Conservation (phyloP, 2,888 invertebrate species). For the Sylvicola fuscatus region DNA sequence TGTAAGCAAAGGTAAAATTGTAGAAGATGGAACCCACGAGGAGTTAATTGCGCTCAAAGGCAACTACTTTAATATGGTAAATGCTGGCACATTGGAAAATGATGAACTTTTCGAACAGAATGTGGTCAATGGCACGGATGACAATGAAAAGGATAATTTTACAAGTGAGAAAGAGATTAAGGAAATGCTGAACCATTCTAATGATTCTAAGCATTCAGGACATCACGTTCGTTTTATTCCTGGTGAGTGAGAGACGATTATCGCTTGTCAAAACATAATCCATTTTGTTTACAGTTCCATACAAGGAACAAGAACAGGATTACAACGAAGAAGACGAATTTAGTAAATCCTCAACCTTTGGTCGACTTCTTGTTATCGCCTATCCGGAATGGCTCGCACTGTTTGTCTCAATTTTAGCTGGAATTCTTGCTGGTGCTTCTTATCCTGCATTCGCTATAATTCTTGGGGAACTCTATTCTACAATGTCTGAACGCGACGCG, state of each 20-base stretch:
- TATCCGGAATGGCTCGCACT: conserved; percentile 47
- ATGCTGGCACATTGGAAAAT: conserved; percentile 17
- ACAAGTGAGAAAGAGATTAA: too few relatives aligned
- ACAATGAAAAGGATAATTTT: neutral
- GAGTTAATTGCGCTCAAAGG: conserved; percentile 42
- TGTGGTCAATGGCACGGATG: neutral
- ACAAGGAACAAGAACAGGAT: conserved; percentile 12
- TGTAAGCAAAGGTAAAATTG: conserved; percentile 46
- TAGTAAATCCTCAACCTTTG: conserved; percentile 17
- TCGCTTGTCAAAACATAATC: too few relatives aligned
- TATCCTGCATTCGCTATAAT: conserved; percentile 57
- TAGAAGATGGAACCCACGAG: conserved; percentile 55
- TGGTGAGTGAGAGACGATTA: too few relatives aligned
- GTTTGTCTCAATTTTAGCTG: conserved; percentile 37
- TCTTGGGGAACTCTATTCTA: conserved; percentile 57
- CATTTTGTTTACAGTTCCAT: neutral
- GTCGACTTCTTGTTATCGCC: conserved; percentile 40
- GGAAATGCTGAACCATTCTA: too few relatives aligned
- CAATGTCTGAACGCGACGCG: conserved; percentile 32
- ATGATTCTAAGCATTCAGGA: conserved; percentile 16
- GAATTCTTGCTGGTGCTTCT: conserved; percentile 44
- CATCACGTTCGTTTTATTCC: conserved; percentile 4
- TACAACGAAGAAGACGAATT: conserved; percentile 14
- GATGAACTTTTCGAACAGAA: conserved; percentile 2
- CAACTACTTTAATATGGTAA: conserved; percentile 45